phyloP scores from a whole-genome alignment of 2,888 invertebrate genomes.

The Sphinx pinastri region DNA sequence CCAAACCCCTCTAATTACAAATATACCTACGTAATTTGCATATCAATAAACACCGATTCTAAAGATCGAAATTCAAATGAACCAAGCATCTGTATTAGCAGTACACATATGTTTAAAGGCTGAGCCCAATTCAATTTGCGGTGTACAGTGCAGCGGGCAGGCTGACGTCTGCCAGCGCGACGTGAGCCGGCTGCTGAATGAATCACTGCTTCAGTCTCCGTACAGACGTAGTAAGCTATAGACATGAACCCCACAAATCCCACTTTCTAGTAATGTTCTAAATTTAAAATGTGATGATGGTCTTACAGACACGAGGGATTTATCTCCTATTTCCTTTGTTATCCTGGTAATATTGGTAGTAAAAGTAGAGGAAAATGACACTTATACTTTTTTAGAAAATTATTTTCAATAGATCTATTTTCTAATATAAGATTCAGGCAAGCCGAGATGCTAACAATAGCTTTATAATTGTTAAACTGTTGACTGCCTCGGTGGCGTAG shows the following conservation, averaged over 20 bases:
- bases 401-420: too few relatives aligned
- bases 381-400: neutral
- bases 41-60: neutral
- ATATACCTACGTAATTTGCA: too few relatives aligned
- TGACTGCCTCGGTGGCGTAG: too few relatives aligned
- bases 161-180: conserved; percentile 41
- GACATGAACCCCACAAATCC: neutral
- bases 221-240: neutral
- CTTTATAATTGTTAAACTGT: too few relatives aligned
- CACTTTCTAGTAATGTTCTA: too few relatives aligned
- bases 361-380: neutral
- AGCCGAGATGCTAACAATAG: too few relatives aligned
- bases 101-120: neutral
- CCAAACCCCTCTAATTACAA: neutral
- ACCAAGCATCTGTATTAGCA: neutral
- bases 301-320: too few relatives aligned
- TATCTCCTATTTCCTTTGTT: too few relatives aligned
- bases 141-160: conserved; percentile 27
- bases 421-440: too few relatives aligned
- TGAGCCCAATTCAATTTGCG: conserved; percentile 20
- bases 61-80: neutral
- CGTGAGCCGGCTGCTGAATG: conserved; percentile 69
- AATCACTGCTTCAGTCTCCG: conserved; percentile 49
- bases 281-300: too few relatives aligned
- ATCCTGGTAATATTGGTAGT: too few relatives aligned